These are phyloP conservation scores for Danio albolineatus DNA, from an alignment of 2,797 vertebrate species.

Conservation along the genomic window DNA sequence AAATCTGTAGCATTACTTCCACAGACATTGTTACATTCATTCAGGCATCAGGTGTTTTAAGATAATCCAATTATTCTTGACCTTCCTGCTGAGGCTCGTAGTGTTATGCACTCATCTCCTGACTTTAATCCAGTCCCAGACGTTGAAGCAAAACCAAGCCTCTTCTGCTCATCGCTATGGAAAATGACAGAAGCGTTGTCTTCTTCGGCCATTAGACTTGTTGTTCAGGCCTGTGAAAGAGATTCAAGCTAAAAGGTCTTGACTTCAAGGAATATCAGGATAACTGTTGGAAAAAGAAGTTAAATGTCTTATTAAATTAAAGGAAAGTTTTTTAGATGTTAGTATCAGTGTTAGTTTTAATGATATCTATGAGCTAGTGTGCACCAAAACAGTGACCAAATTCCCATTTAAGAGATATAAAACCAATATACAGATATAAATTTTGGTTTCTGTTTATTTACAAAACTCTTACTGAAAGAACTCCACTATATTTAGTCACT, in stretches of 20 bases:
- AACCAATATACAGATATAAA: no score
- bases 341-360: no score
- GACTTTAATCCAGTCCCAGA: constrained; percentile 37
- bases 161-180: constrained; percentile 27
- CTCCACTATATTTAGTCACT: no score
- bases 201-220: constrained; percentile 22
- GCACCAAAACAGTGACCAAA: no score
- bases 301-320: no score
- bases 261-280: not conserved
- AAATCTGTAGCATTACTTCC: constrained; percentile 10
- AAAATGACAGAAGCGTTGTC: not conserved
- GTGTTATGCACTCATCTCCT: not conserved
- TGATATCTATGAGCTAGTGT: no score
- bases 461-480: no score
- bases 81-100: constrained; percentile 36
- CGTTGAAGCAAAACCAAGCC: not conserved
- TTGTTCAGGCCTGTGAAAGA: constrained; percentile 13
- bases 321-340: no score
- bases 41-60: constrained; percentile 38
- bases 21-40: constrained; percentile 15
- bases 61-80: constrained; percentile 45
- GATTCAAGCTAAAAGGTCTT: not conserved
- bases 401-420: no score
- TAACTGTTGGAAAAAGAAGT: no score
- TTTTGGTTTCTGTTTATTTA: no score